Evolutionary conservation across 2,113 vertebrate species (phyloP).

Genomic region (Myxocyprinus asiaticus): DNA sequence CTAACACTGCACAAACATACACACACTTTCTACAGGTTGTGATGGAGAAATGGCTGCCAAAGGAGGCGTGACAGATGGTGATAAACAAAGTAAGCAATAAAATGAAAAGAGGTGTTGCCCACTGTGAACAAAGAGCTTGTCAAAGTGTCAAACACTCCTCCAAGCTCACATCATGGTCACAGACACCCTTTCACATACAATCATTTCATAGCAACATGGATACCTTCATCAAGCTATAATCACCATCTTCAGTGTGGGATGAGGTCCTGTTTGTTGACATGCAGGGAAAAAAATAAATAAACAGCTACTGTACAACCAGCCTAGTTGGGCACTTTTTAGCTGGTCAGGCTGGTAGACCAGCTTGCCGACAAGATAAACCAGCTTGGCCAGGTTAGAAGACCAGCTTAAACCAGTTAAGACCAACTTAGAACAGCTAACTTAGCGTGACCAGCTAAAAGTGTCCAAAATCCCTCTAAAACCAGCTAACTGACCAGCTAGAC

Average conservation of each 20-base stretch:
- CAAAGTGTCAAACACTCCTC: conserved; percentile 1
- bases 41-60: not conserved
- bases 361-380: too few species aligned
- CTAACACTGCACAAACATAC: not conserved
- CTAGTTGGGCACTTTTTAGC: too few species aligned
- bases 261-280: too few species aligned
- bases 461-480: too few species aligned
- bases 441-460: too few species aligned
- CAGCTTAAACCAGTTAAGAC: too few species aligned
- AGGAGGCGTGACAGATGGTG: not conserved
- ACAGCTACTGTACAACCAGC: not conserved
- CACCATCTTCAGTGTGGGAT: too few species aligned
- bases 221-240: not conserved
- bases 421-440: too few species aligned
- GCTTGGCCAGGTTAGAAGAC: too few species aligned
- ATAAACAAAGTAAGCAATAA: conserved; percentile 3
- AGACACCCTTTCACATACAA: conserved; percentile 37
- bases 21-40: not conserved
- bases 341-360: too few species aligned
- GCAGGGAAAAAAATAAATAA: too few species aligned
- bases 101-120: not conserved
- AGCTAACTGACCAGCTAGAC: too few species aligned
- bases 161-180: not conserved
- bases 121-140: not conserved
- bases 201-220: not conserved